phyloP scores from a whole-genome alignment of 2,888 invertebrate species.

The Xestoiulus laeticollis region DNA sequence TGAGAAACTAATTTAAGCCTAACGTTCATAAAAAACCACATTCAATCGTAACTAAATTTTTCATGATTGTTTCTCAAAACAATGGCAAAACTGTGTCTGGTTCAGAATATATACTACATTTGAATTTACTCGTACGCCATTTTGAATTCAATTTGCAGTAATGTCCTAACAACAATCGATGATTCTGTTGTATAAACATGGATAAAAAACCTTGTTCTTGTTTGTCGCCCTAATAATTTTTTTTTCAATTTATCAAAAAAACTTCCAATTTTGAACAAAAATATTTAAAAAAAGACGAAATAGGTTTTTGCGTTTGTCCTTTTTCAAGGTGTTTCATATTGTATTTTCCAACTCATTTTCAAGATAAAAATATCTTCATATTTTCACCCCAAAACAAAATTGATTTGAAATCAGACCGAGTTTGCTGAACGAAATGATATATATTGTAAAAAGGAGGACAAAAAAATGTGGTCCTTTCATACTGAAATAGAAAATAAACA shows the following conservation, averaged over 20 bases:
- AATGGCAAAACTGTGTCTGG: neutral
- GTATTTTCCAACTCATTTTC: neutral
- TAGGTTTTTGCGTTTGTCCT: neutral
- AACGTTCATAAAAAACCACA: too few relatives aligned
- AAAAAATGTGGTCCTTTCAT: neutral
- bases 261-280: neutral
- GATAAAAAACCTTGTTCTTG: neutral
- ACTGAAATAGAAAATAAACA: neutral
- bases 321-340: neutral
- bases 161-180: neutral
- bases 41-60: neutral
- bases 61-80: neutral
- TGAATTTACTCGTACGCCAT: neutral
- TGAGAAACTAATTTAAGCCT: neutral
- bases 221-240: neutral
- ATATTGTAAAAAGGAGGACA: neutral
- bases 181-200: neutral
- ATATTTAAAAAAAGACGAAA: too few relatives aligned
- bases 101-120: neutral
- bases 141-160: neutral
- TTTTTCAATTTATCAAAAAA: neutral
- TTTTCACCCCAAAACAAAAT: conserved; percentile 9
- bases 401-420: conserved; percentile 14
- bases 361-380: neutral
- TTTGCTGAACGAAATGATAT: conserved; percentile 12